Conservation (phyloP, 2,888 invertebrate genomes). For the Polydrusus tereticollis region DNA sequence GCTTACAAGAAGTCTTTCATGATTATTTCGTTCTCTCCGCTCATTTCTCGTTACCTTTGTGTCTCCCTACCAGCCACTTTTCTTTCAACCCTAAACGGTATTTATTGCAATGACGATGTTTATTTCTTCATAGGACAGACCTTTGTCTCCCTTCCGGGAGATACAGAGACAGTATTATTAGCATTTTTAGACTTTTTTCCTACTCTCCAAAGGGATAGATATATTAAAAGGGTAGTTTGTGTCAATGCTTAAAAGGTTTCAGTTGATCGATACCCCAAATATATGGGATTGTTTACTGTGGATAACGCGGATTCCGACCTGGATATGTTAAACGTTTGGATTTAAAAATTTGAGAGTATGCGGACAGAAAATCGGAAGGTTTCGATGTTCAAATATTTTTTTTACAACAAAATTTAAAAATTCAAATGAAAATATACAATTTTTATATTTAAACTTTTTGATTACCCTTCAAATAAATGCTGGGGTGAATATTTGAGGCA, state of each 20-base stretch:
- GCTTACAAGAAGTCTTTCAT: conserved; percentile 43
- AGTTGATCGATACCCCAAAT: conserved; percentile 33
- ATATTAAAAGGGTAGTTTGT: conserved; percentile 43
- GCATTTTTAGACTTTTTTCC: conserved; percentile 42
- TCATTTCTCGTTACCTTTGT: conserved; percentile 44
- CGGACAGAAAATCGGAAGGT: too few species aligned
- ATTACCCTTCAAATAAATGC: too few species aligned
- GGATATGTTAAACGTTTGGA: background rate
- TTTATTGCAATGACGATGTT: conserved; percentile 49
- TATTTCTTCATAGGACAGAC: conserved; percentile 50
- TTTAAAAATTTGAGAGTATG: too few species aligned
- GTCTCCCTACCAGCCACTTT: conserved; percentile 44
- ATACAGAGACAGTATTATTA: conserved; percentile 40
- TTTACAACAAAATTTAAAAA: too few species aligned
- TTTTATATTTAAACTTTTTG: too few species aligned
- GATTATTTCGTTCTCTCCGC: conserved; percentile 44
- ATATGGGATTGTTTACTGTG: conserved; percentile 30
- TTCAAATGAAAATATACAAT: too few species aligned
- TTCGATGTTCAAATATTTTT: too few species aligned
- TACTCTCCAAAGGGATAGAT: conserved; percentile 36
- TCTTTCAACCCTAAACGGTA: conserved; percentile 45
- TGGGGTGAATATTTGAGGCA: too few species aligned
- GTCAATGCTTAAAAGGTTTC: conserved; percentile 38
- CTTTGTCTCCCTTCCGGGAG: conserved; percentile 43
- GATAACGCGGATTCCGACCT: conserved; percentile 1